These are phyloP conservation scores for Callorhinus ursinus DNA, from an alignment of 2,113 vertebrate genomes.

Conservation along the genomic window DNA sequence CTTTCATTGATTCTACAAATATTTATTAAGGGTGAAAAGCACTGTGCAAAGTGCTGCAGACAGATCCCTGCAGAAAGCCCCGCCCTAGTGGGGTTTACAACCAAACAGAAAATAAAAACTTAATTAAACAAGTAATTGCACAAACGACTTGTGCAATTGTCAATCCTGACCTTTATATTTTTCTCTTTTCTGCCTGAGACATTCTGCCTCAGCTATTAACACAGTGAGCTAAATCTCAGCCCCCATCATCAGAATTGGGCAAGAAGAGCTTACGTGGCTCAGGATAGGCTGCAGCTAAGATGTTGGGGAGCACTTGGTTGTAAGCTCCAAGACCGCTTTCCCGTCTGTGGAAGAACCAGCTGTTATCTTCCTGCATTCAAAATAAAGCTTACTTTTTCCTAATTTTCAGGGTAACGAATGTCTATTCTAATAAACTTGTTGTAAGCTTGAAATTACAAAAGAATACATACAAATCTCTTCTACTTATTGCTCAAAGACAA, in stretches of 20 bases:
- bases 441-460: not conserved
- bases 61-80: not conserved
- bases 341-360: not conserved
- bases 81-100: not conserved
- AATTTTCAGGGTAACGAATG: not conserved
- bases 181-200: not conserved
- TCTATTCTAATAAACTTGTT: not conserved
- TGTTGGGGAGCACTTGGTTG: not conserved
- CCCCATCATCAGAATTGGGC: not conserved
- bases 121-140: conserved; percentile 55
- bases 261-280: not conserved
- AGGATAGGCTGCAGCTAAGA: not conserved
- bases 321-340: not conserved
- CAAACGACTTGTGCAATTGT: conserved; percentile 22
- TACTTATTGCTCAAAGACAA: not conserved
- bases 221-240: not conserved
- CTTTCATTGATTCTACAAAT: conserved; percentile 30
- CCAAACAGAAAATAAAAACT: conserved; percentile 36
- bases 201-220: not conserved
- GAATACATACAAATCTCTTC: not conserved
- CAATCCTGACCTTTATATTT: conserved; percentile 15
- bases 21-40: conserved; percentile 25
- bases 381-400: not conserved
- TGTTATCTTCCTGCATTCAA: not conserved
- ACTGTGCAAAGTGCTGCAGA: not conserved